Evolutionary conservation across 2,797 vertebrate genomes (phyloP).

Genomic region (Synaphobranchus kaupii): DNA sequence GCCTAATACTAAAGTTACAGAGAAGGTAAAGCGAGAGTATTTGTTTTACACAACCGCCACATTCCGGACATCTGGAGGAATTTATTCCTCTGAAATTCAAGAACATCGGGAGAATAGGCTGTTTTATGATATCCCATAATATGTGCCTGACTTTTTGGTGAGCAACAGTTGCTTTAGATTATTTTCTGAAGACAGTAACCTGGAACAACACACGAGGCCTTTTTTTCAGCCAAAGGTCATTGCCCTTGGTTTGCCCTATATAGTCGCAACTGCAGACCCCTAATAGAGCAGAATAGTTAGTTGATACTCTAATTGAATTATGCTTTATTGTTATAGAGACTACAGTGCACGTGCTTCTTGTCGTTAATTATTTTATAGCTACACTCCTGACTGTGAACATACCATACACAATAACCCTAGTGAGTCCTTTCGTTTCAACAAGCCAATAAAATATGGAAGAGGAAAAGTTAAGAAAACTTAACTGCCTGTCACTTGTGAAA

Average conservation of each 20-base stretch:
- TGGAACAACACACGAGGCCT: constrained; percentile 52
- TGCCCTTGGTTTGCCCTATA: constrained; percentile 61
- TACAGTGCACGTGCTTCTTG: constrained; percentile 66
- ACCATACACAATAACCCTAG: constrained; percentile 57
- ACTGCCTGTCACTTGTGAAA: constrained; percentile 67
- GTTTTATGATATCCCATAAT: constrained; percentile 33
- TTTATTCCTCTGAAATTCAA: constrained; percentile 29
- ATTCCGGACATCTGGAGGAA: constrained; percentile 41
- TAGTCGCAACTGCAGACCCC: constrained; percentile 60
- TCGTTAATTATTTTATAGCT: constrained; percentile 74
- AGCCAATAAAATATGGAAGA: constrained; percentile 68
- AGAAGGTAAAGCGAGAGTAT: constrained; percentile 2
- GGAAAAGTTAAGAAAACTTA: constrained; percentile 59
- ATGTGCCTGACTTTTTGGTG: constrained; percentile 9
- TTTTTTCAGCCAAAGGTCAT: constrained; percentile 63
- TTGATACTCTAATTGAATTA: constrained; percentile 76
- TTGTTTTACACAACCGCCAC: constrained; percentile 34
- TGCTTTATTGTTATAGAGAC: constrained; percentile 63
- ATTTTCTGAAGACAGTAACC: constrained; percentile 44
- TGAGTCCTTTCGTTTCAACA: constrained; percentile 56
- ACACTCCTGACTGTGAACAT: constrained; percentile 62
- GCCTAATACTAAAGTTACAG: background rate
- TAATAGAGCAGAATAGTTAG: constrained; percentile 57
- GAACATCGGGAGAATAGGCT: constrained; percentile 26
- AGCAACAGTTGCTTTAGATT: constrained; percentile 69